Evolutionary conservation across 2,888 invertebrate genomes (phyloP), one percentile per base, ranked within the genome.

Genomic region (Ophonus ardosiacus): DNA sequence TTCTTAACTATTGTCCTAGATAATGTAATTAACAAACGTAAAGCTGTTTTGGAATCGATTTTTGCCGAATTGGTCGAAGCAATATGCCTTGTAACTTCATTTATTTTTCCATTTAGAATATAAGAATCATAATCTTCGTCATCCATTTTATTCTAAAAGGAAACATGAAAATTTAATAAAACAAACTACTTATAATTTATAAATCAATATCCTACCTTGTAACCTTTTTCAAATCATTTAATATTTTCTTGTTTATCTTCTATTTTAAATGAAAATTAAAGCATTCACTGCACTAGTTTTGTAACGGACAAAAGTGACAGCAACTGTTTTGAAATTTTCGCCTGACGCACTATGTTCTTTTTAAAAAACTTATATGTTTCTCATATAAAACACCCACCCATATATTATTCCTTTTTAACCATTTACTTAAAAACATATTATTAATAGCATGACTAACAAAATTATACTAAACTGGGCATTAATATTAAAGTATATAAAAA

Each of bases 21-120:
- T 10, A 83, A 40, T 7, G 83, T 7, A 40, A 83, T 59, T 38
- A 83, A 83, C 21, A 61, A 61, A n/a, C n/a, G 38, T 57, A 83
- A 38, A 61, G 83, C 59, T 61, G 21, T 59, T 71, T 40, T 61
- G 7, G 71, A 40, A 40, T 31, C 15, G 10, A 71, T 38, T 40
- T n/a, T 51, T 15, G 17, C 51, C 40, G 51, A 40, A 18, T 63
- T 56, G 8, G 18, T 3, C 76, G 18, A 13, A 57, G 40, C 18
- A 17, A 71, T 43, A 7, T 8, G 13, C 0, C n/a, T 76, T 76
- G 40, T 61, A 18, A 15, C 81, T 83, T 83, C 76, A 43, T 15
- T 6, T 17, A 83, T 65, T 59, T 61, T 76, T 13, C 76, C 59
- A 17, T 61, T n/a, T 7, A 21, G 17, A 15, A 83, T 76, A 8